Conservation (phyloP, 1,140 invertebrate species). For the Tribolium madens region DNA sequence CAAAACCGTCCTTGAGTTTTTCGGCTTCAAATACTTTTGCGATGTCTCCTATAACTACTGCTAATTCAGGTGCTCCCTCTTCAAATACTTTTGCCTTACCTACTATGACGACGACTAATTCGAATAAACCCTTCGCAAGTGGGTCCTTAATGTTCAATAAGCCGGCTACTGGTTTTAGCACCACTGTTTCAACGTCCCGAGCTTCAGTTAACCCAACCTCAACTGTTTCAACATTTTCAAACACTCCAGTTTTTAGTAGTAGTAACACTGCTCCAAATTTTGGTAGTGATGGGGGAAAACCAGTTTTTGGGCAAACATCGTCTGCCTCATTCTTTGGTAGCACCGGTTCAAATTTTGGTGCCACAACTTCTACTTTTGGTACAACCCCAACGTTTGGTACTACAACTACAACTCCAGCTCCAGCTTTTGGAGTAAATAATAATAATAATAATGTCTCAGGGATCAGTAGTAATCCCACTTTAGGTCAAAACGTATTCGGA, state of each 20-base stretch:
- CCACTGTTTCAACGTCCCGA: no score
- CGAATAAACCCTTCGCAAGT: neutral
- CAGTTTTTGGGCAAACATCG: neutral
- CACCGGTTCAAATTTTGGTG: neutral
- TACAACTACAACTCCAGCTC: neutral
- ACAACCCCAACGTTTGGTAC: neutral
- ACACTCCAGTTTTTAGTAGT: neutral
- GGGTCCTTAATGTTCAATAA: neutral
- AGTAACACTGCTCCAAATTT: neutral
- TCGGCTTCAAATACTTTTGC: neutral
- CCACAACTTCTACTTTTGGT: neutral
- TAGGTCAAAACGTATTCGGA: neutral
- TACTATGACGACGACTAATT: neutral
- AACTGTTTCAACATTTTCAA: neutral
- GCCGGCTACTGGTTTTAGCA: neutral
- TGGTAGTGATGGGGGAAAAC: neutral
- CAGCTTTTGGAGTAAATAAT: neutral
- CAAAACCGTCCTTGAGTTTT: neutral
- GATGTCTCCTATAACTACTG: neutral
- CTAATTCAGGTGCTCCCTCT: neutral
- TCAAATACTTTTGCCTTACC: neutral
- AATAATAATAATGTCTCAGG: neutral
- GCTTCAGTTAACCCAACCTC: neutral
- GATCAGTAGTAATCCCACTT: neutral
- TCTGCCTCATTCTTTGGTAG: no score